A percentile compares a stretch with the other conserved stretches of the same genome.
Conservation (phyloP, 2,888 invertebrate species). For the Chymomyza fuscimana region DNA sequence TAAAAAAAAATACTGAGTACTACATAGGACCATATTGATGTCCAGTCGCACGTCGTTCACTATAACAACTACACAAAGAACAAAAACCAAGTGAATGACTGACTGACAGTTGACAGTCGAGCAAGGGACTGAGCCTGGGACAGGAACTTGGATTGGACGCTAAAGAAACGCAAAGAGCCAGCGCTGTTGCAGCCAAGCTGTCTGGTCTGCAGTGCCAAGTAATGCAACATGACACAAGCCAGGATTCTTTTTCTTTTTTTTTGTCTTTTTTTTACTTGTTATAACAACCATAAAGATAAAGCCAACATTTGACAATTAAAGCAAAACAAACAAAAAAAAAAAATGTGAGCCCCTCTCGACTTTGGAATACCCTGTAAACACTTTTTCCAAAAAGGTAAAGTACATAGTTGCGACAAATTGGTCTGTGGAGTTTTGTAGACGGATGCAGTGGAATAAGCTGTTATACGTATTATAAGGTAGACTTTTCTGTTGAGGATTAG, state of each 20-base stretch:
- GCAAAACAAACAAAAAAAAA: constrained; percentile 6
- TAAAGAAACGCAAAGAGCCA: constrained; percentile 6
- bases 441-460: too few species aligned
- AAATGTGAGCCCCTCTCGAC: neutral
- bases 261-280: constrained; percentile 25
- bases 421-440: too few species aligned
- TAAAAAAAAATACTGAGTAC: constrained; percentile 21
- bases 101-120: constrained; percentile 72
- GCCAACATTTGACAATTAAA: constrained; percentile 65
- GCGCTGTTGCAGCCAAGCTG: constrained; percentile 58
- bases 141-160: constrained; percentile 14
- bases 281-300: constrained; percentile 55
- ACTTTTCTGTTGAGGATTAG: too few species aligned
- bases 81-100: constrained; percentile 39
- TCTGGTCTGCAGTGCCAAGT: constrained; percentile 35
- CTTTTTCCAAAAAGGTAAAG: too few species aligned
- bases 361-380: too few species aligned
- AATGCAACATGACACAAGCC: neutral
- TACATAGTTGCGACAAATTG: too few species aligned
- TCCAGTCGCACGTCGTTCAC: constrained; percentile 35
- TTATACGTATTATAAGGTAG: too few species aligned
- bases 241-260: constrained; percentile 27
- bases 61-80: constrained; percentile 2
- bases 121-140: constrained; percentile 41
- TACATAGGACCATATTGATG: constrained; percentile 58